Conservation (phyloP, 2,113 vertebrate species). For the Atractosteus spatula region DNA sequence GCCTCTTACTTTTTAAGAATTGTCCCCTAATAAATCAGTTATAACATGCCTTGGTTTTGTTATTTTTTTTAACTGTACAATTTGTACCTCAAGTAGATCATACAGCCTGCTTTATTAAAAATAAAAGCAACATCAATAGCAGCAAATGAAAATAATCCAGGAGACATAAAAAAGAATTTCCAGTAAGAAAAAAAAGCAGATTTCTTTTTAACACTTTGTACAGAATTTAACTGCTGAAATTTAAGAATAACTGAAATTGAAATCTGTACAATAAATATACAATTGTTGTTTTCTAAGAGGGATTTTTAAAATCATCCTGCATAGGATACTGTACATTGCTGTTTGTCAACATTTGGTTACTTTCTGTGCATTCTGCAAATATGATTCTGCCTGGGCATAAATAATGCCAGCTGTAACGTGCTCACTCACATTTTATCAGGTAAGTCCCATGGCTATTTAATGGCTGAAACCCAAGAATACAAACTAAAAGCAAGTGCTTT, state of each 20-base stretch:
- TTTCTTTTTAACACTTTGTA: slow-evolving; percentile 78
- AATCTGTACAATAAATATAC: slow-evolving; percentile 95
- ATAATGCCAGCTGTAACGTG: slow-evolving; percentile 57
- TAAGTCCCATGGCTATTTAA: slow-evolving; percentile 55
- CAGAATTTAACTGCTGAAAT: slow-evolving; percentile 85
- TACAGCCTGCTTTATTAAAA: slow-evolving; percentile 72
- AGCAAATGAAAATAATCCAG: slow-evolving; percentile 86
- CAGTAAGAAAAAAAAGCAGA: slow-evolving; percentile 67
- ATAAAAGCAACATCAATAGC: slow-evolving; percentile 87
- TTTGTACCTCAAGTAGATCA: slow-evolving; percentile 84
- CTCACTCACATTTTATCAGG: slow-evolving; percentile 59
- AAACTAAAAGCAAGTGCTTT: slow-evolving; percentile 58
- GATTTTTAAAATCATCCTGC: slow-evolving; percentile 89
- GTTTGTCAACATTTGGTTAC: slow-evolving; percentile 90
- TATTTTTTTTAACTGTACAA: slow-evolving; percentile 75
- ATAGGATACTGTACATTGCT: slow-evolving; percentile 85
- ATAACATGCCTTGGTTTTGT: slow-evolving; percentile 41
- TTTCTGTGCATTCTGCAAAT: slow-evolving; percentile 75
- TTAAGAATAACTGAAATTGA: slow-evolving; percentile 81
- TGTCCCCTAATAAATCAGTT: neutral
- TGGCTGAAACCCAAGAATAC: slow-evolving; percentile 29
- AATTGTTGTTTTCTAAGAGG: slow-evolving; percentile 74
- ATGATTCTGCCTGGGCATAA: slow-evolving; percentile 71
- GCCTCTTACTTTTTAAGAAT: slow-evolving; percentile 1
- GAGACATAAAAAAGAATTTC: slow-evolving; percentile 80